phyloP scores from a whole-genome alignment of 2,113 vertebrate species.

The Numida meleagris region DNA sequence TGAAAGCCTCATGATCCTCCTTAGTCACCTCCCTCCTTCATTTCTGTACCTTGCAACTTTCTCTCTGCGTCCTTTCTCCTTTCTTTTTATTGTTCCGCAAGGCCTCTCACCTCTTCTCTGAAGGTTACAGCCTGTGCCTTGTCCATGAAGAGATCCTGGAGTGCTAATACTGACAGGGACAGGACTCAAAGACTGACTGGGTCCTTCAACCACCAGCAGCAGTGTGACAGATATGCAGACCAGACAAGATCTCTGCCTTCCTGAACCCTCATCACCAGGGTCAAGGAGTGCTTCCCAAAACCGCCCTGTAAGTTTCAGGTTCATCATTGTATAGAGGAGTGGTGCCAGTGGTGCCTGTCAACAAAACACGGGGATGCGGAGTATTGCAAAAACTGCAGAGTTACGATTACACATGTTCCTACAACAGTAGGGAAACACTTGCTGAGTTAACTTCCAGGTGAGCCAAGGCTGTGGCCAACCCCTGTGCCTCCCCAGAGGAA shows the following conservation, averaged over 20 bases:
- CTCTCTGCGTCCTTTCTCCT: background rate
- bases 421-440: background rate
- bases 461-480: background rate
- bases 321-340: background rate
- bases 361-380: background rate
- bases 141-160: background rate
- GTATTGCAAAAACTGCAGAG: background rate
- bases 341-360: background rate
- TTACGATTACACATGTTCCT: background rate
- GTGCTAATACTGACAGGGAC: background rate
- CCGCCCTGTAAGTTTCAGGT: background rate
- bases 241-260: background rate
- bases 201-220: background rate
- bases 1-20: background rate
- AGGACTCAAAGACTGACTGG: background rate
- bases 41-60: background rate
- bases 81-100: background rate
- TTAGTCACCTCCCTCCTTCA: background rate
- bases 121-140: background rate
- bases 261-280: too few species aligned
- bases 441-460: background rate
- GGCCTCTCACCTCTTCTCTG: background rate
- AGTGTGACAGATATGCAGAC: background rate
- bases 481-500: fast-evolving
- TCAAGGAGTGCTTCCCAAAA: background rate